These are phyloP conservation scores for Cyanistes caeruleus DNA, from an alignment of 2,113 vertebrate species.

Conservation along the genomic window DNA sequence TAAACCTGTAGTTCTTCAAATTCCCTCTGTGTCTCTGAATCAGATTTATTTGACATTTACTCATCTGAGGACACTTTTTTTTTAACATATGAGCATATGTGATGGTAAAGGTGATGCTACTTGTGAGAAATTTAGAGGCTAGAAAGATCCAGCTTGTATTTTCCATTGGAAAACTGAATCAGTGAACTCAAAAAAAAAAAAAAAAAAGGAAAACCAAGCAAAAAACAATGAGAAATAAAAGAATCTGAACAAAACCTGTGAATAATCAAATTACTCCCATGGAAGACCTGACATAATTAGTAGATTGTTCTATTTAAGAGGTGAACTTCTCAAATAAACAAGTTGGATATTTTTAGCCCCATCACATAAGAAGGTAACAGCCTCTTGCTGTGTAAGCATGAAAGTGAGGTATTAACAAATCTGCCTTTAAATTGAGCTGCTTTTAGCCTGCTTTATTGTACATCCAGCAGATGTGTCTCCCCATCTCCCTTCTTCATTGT, in stretches of 20 bases:
- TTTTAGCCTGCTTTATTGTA: neutral
- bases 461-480: neutral
- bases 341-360: neutral
- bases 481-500: neutral
- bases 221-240: neutral
- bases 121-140: neutral
- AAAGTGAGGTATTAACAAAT: neutral
- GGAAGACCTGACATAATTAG: neutral
- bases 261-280: neutral
- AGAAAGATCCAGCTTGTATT: neutral
- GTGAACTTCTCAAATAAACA: neutral
- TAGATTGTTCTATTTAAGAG: neutral
- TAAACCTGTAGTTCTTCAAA: neutral
- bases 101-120: neutral
- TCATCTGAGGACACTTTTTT: neutral
- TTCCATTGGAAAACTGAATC: neutral
- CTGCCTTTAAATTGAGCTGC: neutral
- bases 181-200: neutral
- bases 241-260: neutral
- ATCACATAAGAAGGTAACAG: neutral
- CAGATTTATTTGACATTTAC: neutral
- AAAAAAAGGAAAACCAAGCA: neutral
- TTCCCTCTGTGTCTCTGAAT: rapidly evolving
- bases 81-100: neutral
- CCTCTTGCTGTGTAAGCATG: neutral